These are phyloP conservation scores for Dynastes maya DNA, from an alignment of 2,888 invertebrate species.

Conservation along the genomic window DNA sequence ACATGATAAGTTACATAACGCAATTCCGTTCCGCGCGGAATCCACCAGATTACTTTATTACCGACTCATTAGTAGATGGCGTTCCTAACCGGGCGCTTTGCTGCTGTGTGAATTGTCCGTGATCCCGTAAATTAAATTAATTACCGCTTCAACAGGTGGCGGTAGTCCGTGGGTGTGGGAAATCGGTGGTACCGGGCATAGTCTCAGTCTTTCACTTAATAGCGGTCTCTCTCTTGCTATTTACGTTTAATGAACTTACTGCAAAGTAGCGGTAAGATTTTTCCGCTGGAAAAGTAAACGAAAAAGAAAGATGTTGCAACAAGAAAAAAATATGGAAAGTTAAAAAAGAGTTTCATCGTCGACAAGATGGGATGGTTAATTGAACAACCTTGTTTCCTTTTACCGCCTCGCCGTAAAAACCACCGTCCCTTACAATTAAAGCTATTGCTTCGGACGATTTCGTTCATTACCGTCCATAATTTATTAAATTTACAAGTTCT, in stretches of 20 bases:
- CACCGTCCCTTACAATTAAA: conserved; percentile 60
- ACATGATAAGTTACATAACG: conserved; percentile 32
- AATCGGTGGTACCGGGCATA: conserved; percentile 37
- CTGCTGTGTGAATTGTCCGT: conserved; percentile 55
- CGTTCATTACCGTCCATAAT: conserved; percentile 61
- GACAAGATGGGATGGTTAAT: conserved; percentile 63
- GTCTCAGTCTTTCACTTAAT: conserved; percentile 29
- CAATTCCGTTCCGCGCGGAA: conserved; percentile 25
- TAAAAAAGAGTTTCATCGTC: conserved; percentile 63
- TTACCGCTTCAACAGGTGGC: conserved; percentile 68
- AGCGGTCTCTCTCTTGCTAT: conserved; percentile 19
- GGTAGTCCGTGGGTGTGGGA: conserved; percentile 53
- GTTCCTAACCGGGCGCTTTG: conserved; percentile 58
- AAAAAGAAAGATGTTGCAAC: conserved; percentile 47
- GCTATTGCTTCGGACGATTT: conserved; percentile 60
- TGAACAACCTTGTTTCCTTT: conserved; percentile 64
- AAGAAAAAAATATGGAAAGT: conserved; percentile 59
- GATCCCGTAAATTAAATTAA: conserved; percentile 68
- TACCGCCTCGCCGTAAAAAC: conserved; percentile 54
- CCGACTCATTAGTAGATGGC: conserved; percentile 64
- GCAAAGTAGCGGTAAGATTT: conserved; percentile 54
- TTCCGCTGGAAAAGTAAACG: conserved; percentile 40
- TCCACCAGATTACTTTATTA: conserved; percentile 64
- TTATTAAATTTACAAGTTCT: conserved; percentile 63
- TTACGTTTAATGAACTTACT: conserved; percentile 31